Percentiles rank a stretch among this genome's conserved stretches.
Conservation (phyloP, 2,797 vertebrate species). For the Denticeps clupeoides region DNA sequence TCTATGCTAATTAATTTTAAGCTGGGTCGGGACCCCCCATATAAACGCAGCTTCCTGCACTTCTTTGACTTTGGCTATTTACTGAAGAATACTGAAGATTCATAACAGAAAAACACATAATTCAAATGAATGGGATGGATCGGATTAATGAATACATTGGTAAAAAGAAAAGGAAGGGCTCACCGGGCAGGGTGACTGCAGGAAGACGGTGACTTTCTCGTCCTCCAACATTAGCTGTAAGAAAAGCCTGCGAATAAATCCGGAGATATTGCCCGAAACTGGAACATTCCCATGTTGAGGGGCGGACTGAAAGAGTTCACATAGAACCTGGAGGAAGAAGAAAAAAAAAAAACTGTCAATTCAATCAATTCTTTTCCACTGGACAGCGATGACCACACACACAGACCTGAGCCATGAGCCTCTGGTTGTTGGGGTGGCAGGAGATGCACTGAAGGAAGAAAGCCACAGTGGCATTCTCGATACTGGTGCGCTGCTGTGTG, state of each 20-base stretch:
- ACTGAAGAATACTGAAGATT: no score
- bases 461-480: conserved; percentile 94
- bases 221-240: conserved; percentile 97
- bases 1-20: no score
- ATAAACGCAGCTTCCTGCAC: no score
- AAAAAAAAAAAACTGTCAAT: background rate
- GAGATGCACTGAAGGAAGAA: conserved; percentile 98
- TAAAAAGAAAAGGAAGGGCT: no score
- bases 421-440: conserved; percentile 96
- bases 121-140: no score
- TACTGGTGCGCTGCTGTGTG: conserved; percentile 89
- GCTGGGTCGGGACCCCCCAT: no score
- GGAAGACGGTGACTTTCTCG: conserved; percentile 97
- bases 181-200: conserved; percentile 96
- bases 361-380: no score
- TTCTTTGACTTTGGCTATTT: no score
- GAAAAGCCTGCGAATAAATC: conserved; percentile 92
- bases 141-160: no score
- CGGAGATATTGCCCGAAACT: conserved; percentile 93
- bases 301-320: conserved; percentile 94
- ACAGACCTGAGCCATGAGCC: conserved; percentile 86
- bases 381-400: background rate
- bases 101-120: no score
- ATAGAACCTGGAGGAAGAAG: conserved; percentile 74
- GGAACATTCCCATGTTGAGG: conserved; percentile 85